Percentiles rank a stretch among this genome's conserved stretches.
phyloP scores from a whole-genome alignment of 1,140 invertebrate genomes.

The Aphis craccivora region DNA sequence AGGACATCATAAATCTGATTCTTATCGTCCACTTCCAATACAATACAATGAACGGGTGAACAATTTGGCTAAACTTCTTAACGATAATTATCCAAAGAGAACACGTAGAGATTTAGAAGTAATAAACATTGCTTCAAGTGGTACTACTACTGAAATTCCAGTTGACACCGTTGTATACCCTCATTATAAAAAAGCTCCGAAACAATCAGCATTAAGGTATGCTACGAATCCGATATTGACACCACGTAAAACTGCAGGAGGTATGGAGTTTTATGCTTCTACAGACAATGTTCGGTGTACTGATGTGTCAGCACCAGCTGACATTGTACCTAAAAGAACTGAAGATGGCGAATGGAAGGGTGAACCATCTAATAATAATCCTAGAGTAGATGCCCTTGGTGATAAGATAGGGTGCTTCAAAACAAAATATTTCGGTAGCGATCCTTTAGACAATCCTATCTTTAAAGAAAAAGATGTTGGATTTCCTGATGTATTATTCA shows the following conservation, averaged over 20 bases:
- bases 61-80: slow-evolving; percentile 60
- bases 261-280: slow-evolving; percentile 71
- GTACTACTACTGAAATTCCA: slow-evolving; percentile 59
- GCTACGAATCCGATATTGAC: slow-evolving; percentile 67
- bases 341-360: slow-evolving; percentile 63
- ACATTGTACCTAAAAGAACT: slow-evolving; percentile 64
- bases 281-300: slow-evolving; percentile 65
- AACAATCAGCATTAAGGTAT: slow-evolving; percentile 70
- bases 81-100: slow-evolving; percentile 46
- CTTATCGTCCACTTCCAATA: slow-evolving; percentile 44
- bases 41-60: slow-evolving; percentile 59
- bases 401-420: slow-evolving; percentile 79
- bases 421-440: slow-evolving; percentile 75
- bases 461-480: slow-evolving; percentile 69
- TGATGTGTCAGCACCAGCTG: slow-evolving; percentile 63
- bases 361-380: slow-evolving; percentile 60
- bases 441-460: slow-evolving; percentile 78
- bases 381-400: slow-evolving; percentile 69
- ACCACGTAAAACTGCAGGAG: slow-evolving; percentile 66
- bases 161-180: slow-evolving; percentile 66
- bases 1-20: slow-evolving; percentile 38
- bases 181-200: slow-evolving; percentile 63
- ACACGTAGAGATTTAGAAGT: slow-evolving; percentile 43
- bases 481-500: slow-evolving; percentile 43
- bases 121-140: slow-evolving; percentile 57